A percentile compares a stretch with the other conserved stretches of the same genome.
These are phyloP conservation scores for Petrolisthes cinctipes DNA, from an alignment of 2,888 invertebrate genomes.

Conservation along the genomic window DNA sequence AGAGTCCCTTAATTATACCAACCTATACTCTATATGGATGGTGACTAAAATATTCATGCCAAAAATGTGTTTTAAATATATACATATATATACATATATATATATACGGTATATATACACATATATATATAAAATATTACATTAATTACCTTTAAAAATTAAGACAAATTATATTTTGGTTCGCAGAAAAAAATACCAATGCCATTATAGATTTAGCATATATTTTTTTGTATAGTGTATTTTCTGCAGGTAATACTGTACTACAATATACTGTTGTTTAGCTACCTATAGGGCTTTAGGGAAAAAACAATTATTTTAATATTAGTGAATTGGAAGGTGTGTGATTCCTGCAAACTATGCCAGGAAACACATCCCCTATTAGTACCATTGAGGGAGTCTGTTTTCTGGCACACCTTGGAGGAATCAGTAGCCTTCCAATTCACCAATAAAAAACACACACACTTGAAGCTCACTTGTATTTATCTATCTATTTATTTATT, in stretches of 20 bases:
- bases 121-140: neutral
- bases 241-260: neutral
- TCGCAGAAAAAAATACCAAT: neutral
- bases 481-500: too few species aligned
- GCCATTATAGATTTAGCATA: too few species aligned
- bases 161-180: neutral
- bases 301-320: too few species aligned
- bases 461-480: too few species aligned
- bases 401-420: too few species aligned
- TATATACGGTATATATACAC: neutral
- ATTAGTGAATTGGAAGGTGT: too few species aligned
- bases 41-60: conserved; percentile 2
- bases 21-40: conserved; percentile 18
- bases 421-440: too few species aligned
- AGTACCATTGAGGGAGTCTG: too few species aligned
- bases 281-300: too few species aligned
- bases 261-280: neutral
- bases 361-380: too few species aligned
- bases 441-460: too few species aligned
- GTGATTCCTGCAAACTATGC: too few species aligned
- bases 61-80: conserved; percentile 22
- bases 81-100: neutral
- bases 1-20: neutral
- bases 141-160: neutral
- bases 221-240: neutral